A percentile compares a stretch with the other conserved stretches of the same genome.
phyloP scores from a whole-genome alignment of 2,113 vertebrate genomes.

The Pao palembangensis region DNA sequence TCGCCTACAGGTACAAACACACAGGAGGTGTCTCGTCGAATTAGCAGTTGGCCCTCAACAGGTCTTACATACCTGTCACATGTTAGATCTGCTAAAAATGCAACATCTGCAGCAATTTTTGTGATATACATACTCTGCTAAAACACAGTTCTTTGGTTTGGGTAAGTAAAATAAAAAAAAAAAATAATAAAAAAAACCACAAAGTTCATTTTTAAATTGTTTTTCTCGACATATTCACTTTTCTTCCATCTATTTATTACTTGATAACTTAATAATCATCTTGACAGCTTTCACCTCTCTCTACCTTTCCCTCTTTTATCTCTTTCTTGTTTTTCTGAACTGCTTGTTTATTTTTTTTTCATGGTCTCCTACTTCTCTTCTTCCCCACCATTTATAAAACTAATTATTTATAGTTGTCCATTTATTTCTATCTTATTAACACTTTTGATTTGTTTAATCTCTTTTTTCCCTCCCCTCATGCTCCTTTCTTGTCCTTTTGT shows the following conservation, averaged over 20 bases:
- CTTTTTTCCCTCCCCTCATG: not conserved
- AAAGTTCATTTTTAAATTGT: not conserved
- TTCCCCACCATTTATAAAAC: constrained; percentile 7
- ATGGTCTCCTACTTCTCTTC: not conserved
- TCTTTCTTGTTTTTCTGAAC: not conserved
- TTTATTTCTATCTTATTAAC: not conserved
- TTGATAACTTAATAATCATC: not conserved
- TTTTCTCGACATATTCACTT: not conserved
- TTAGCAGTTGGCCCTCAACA: not conserved
- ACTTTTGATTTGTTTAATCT: constrained; percentile 4
- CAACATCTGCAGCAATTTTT: not conserved
- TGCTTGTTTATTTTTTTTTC: not conserved
- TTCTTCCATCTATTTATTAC: not conserved
- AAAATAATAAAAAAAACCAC: not conserved
- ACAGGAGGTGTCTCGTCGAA: not conserved
- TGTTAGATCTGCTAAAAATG: not conserved
- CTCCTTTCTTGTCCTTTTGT: constrained; percentile 4
- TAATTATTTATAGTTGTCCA: constrained; percentile 6
- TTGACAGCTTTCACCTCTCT: constrained; percentile 7
- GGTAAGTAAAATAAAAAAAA: not conserved
- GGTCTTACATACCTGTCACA: not conserved
- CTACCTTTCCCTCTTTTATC: not conserved
- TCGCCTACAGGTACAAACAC: constrained; percentile 72
- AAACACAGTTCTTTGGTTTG: not conserved
- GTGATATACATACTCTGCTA: not conserved